A percentile compares a stretch with the other conserved stretches of the same genome.
Evolutionary conservation across 2,888 invertebrate genomes (phyloP).

Genomic region (Alloplasta piceator): DNA sequence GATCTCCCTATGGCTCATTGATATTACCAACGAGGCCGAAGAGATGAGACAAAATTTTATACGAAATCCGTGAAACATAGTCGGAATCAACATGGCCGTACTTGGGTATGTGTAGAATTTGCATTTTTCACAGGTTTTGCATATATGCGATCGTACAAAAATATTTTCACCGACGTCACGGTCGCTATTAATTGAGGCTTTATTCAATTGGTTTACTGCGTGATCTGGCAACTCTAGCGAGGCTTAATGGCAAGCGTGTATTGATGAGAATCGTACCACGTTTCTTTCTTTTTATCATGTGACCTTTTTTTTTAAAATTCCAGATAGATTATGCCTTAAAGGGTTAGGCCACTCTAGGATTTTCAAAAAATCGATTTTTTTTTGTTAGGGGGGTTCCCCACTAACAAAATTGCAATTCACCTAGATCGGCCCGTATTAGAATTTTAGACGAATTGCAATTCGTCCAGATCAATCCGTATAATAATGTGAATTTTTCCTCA

Average conservation of each 20-base stretch:
- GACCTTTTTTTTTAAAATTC: background rate
- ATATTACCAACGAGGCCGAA: slow-evolving; percentile 48
- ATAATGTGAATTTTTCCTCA: too few relatives aligned
- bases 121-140: slow-evolving; percentile 45
- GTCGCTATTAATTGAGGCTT: slow-evolving; percentile 39
- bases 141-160: slow-evolving; percentile 35
- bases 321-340: background rate
- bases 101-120: slow-evolving; percentile 36
- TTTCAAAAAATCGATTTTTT: too few relatives aligned
- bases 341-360: too few relatives aligned
- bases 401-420: too few relatives aligned
- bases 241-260: slow-evolving; percentile 40
- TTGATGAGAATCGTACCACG: slow-evolving; percentile 17
- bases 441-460: too few relatives aligned
- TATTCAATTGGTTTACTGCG: slow-evolving; percentile 36
- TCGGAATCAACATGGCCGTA: background rate
- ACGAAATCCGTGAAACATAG: slow-evolving; percentile 35
- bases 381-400: too few relatives aligned
- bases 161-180: slow-evolving; percentile 26
- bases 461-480: too few relatives aligned
- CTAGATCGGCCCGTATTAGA: too few relatives aligned
- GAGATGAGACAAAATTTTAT: slow-evolving; percentile 43
- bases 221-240: slow-evolving; percentile 43
- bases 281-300: background rate
- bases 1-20: slow-evolving; percentile 27